These are phyloP conservation scores for Anaspis maculata DNA, from an alignment of 2,888 invertebrate genomes.

Conservation along the genomic window DNA sequence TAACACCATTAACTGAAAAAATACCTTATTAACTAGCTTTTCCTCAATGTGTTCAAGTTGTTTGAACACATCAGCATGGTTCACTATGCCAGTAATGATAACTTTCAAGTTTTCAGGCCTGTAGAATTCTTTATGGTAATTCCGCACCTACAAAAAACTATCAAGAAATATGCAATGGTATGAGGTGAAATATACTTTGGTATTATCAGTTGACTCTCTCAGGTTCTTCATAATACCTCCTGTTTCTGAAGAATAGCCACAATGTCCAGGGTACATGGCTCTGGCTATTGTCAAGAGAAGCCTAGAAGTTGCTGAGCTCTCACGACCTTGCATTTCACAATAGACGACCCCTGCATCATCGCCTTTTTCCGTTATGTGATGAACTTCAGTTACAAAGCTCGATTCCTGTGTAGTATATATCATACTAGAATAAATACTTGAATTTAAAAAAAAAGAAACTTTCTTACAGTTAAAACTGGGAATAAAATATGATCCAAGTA, in stretches of 20 bases:
- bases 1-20: too few relatives aligned
- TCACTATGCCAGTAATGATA: constrained; percentile 74
- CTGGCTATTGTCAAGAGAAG: constrained; percentile 57
- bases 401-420: too few relatives aligned
- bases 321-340: constrained; percentile 86
- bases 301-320: constrained; percentile 70
- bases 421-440: constrained; percentile 10
- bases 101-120: constrained; percentile 80
- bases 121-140: constrained; percentile 80
- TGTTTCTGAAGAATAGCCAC: constrained; percentile 78
- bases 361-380: constrained; percentile 82
- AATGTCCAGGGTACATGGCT: constrained; percentile 69
- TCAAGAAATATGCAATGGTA: too few relatives aligned
- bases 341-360: constrained; percentile 93
- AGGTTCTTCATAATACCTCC: constrained; percentile 82
- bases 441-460: too few relatives aligned
- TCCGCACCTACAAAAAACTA: too few relatives aligned
- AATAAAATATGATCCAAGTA: constrained; percentile 85
- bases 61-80: constrained; percentile 64
- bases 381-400: constrained; percentile 82
- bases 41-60: constrained; percentile 65
- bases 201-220: constrained; percentile 68
- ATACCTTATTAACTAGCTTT: constrained; percentile 64
- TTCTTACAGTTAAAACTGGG: constrained; percentile 66
- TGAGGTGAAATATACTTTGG: too few relatives aligned